phyloP scores from a whole-genome alignment of 2,113 vertebrate genomes.

The Planiliza haematocheilus region DNA sequence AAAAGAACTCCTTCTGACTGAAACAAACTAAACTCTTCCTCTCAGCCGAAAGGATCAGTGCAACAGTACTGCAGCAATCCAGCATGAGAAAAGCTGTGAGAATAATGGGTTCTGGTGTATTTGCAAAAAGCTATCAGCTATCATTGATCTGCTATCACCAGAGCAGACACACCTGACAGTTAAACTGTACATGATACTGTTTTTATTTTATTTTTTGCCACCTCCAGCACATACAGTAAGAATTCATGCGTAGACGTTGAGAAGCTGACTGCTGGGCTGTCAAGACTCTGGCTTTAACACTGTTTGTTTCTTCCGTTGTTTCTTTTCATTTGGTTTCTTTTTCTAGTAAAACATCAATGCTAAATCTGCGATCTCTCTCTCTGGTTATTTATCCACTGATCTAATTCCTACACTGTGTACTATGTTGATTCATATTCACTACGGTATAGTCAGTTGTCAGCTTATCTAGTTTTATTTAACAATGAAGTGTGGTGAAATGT shows the following conservation, averaged over 20 bases:
- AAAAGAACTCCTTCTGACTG: constrained; percentile 8
- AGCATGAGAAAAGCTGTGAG: constrained; percentile 14
- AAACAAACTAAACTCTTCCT: constrained; percentile 8
- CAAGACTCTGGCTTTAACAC: constrained; percentile 62
- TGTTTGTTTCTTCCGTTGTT: constrained; percentile 57
- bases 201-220: constrained; percentile 46
- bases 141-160: constrained; percentile 24
- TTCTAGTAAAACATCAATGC: constrained; percentile 82
- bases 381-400: constrained; percentile 57
- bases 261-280: constrained; percentile 51
- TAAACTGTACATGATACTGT: constrained; percentile 32
- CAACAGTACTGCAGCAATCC: constrained; percentile 29
- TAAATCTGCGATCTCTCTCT: constrained; percentile 57
- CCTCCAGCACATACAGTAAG: constrained; percentile 37
- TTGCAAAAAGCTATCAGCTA: constrained; percentile 17
- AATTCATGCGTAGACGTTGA: constrained; percentile 41
- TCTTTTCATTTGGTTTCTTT: constrained; percentile 74
- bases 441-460: too few species aligned
- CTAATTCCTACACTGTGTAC: background rate
- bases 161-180: constrained; percentile 31
- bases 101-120: constrained; percentile 26
- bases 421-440: too few species aligned
- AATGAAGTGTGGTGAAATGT: too few species aligned
- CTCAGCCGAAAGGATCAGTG: constrained; percentile 26
- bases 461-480: too few species aligned